Percentiles rank a stretch among this genome's conserved stretches.
phyloP scores from a whole-genome alignment of 2,113 vertebrate species.

The Drymodes brunneopygia region DNA sequence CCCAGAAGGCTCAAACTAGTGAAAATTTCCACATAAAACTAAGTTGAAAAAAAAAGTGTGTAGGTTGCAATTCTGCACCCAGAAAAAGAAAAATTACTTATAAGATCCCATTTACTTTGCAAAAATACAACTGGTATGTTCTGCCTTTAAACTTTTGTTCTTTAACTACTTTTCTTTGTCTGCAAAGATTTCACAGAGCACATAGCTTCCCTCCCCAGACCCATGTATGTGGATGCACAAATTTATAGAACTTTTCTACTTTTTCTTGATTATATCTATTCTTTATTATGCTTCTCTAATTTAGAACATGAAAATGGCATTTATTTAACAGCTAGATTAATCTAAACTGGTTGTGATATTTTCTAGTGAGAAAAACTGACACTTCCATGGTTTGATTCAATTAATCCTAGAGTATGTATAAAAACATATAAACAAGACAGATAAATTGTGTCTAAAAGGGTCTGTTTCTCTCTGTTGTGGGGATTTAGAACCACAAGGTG shows the following conservation, averaged over 20 bases:
- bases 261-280: background rate
- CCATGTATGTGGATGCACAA: background rate
- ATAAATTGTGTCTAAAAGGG: background rate
- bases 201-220: background rate
- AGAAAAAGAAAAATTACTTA: background rate
- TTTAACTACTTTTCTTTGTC: background rate
- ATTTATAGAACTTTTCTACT: background rate
- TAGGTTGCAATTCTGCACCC: background rate
- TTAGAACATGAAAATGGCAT: background rate
- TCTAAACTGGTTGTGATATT: background rate
- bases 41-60: background rate
- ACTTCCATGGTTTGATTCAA: background rate
- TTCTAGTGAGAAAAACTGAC: background rate
- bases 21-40: background rate
- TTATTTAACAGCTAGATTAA: background rate
- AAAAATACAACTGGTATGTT: background rate
- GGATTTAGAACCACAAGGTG: background rate
- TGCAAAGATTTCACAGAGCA: background rate
- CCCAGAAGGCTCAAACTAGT: background rate
- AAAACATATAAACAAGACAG: background rate
- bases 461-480: background rate
- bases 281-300: background rate
- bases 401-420: background rate
- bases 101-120: background rate
- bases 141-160: background rate